Conservation (phyloP, 2,888 invertebrate genomes). For the Drosophila hamatofila region DNA sequence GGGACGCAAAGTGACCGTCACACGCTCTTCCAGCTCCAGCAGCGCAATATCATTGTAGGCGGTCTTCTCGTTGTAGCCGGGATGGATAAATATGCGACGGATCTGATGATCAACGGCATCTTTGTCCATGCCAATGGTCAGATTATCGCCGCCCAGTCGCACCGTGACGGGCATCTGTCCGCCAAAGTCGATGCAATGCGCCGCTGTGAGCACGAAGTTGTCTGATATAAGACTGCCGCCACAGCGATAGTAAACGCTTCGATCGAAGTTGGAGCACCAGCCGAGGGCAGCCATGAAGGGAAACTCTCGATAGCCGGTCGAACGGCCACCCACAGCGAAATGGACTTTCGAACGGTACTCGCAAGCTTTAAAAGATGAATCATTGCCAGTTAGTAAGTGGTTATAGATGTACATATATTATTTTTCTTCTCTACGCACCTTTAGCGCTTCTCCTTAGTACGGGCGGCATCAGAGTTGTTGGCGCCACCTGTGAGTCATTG, state of each 20-base stretch:
- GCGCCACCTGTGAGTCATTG: no score
- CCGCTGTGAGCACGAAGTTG: slow-evolving; percentile 76
- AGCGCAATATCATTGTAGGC: slow-evolving; percentile 90
- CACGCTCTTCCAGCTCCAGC: slow-evolving; percentile 85
- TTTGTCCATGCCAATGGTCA: slow-evolving; percentile 54
- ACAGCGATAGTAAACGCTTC: slow-evolving; percentile 67
- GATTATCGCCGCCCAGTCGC: slow-evolving; percentile 73
- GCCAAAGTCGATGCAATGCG: slow-evolving; percentile 71
- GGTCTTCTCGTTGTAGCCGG: slow-evolving; percentile 86
- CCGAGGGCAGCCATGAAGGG: slow-evolving; percentile 73
- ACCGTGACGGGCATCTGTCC: slow-evolving; percentile 58
- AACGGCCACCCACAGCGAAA: no score
- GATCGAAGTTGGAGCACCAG: slow-evolving; percentile 60
- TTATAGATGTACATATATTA: no score
- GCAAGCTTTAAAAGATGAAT: no score
- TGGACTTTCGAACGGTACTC: no score
- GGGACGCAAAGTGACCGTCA: slow-evolving; percentile 6
- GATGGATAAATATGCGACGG: slow-evolving; percentile 85
- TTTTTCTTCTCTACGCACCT: slow-evolving; percentile 30
- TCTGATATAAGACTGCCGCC: slow-evolving; percentile 74
- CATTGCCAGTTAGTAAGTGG: no score
- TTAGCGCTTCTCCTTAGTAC: no score
- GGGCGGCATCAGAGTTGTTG: no score
- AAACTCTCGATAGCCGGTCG: no score
- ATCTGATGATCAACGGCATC: slow-evolving; percentile 32